Conservation (phyloP, 2,113 vertebrate species). For the Lophochroa leadbeateri region DNA sequence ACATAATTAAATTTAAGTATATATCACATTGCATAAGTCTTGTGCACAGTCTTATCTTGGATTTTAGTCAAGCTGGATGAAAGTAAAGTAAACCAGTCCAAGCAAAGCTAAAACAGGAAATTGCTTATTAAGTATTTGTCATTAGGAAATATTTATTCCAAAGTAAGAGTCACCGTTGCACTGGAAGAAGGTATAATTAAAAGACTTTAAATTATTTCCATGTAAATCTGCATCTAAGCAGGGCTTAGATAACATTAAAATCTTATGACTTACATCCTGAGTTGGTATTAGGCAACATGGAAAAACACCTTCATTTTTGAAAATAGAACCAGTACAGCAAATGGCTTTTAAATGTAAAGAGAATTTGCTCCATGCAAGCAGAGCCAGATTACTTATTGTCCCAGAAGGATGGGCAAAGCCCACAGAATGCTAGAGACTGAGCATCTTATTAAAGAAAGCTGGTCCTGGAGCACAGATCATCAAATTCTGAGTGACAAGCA, state of each 20-base stretch:
- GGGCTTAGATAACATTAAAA: background rate
- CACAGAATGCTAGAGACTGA: background rate
- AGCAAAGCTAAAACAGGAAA: conserved; percentile 1
- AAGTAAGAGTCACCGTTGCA: background rate
- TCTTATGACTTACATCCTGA: background rate
- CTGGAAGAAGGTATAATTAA: background rate
- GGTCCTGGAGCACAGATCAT: background rate
- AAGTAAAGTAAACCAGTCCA: background rate
- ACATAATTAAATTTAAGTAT: background rate
- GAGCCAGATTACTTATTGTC: background rate
- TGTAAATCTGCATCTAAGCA: background rate
- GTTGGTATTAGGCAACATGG: background rate
- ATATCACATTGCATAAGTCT: background rate
- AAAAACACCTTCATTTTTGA: background rate
- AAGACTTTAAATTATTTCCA: background rate
- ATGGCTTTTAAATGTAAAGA: background rate
- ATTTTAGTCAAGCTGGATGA: background rate
- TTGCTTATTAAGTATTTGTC: background rate
- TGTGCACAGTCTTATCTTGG: background rate
- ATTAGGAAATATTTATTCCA: background rate
- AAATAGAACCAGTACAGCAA: background rate
- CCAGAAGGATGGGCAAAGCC: background rate
- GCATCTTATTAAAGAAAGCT: background rate
- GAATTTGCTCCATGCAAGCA: background rate
- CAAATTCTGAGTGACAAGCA: background rate